These are phyloP conservation scores for Saturnia japonica DNA, from an alignment of 2,888 invertebrate genomes.

Conservation along the genomic window DNA sequence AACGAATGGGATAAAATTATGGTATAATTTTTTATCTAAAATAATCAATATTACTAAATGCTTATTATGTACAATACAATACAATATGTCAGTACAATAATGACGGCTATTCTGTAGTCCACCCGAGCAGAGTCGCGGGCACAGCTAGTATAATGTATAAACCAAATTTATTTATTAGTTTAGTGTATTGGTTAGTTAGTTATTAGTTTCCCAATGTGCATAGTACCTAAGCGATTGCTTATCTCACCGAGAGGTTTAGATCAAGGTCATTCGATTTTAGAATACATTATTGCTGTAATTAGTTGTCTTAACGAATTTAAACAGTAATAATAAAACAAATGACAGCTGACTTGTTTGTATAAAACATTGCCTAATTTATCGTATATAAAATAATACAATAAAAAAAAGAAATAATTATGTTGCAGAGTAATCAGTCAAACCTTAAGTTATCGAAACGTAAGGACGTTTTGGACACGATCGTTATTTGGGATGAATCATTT, in stretches of 20 bases:
- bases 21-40: not conserved
- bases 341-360: conserved; percentile 39
- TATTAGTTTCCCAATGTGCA: conserved; percentile 22
- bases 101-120: too few species aligned
- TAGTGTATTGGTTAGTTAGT: too few species aligned
- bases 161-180: too few species aligned
- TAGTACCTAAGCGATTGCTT: conserved; percentile 28
- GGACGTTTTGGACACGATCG: conserved; percentile 48
- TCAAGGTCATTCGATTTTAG: conserved; percentile 33
- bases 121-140: too few species aligned
- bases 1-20: not conserved
- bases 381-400: not conserved
- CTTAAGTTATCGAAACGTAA: conserved; percentile 46
- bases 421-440: conserved; percentile 6
- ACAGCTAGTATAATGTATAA: too few species aligned
- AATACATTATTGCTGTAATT: conserved; percentile 32
- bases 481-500: conserved; percentile 31
- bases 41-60: not conserved
- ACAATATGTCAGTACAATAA: too few species aligned
- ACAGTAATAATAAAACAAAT: conserved; percentile 33
- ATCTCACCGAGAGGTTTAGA: conserved; percentile 30
- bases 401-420: not conserved
- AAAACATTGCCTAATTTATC: conserved; percentile 34
- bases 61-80: too few species aligned
- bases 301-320: conserved; percentile 30